A percentile compares a stretch with the other conserved stretches of the same genome.
Evolutionary conservation across 2,113 vertebrate genomes (phyloP).

Genomic region (Phainopepla nitens): DNA sequence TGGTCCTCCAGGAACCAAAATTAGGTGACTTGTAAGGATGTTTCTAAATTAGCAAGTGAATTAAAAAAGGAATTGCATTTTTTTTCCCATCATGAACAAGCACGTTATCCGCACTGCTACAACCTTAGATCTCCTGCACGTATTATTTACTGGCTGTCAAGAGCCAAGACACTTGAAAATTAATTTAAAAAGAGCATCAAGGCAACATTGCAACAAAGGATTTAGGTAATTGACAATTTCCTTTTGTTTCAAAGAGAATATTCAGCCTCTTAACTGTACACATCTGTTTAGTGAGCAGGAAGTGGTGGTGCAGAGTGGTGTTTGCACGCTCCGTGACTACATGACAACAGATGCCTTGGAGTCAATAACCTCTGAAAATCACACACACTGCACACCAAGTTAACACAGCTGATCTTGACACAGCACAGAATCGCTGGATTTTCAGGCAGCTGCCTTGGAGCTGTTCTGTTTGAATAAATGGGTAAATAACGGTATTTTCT

Average conservation of each 20-base stretch:
- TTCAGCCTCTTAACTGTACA: not conserved
- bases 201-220: not conserved
- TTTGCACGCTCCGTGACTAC: not conserved
- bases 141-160: not conserved
- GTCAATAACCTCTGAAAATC: not conserved
- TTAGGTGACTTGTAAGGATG: not conserved
- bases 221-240: not conserved
- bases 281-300: not conserved
- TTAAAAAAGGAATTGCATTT: not conserved
- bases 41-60: not conserved
- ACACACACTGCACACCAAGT: not conserved
- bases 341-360: not conserved
- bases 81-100: not conserved
- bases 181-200: not conserved
- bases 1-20: not conserved
- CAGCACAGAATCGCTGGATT: not conserved
- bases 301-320: not conserved
- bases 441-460: not conserved
- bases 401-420: not conserved
- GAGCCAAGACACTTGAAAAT: not conserved
- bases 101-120: accelerated
- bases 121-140: not conserved
- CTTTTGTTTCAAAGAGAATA: not conserved
- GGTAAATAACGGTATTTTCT: not conserved
- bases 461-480: not conserved